Evolutionary conservation across 2,888 invertebrate genomes (phyloP).

Genomic region (Deroplatys truncata): DNA sequence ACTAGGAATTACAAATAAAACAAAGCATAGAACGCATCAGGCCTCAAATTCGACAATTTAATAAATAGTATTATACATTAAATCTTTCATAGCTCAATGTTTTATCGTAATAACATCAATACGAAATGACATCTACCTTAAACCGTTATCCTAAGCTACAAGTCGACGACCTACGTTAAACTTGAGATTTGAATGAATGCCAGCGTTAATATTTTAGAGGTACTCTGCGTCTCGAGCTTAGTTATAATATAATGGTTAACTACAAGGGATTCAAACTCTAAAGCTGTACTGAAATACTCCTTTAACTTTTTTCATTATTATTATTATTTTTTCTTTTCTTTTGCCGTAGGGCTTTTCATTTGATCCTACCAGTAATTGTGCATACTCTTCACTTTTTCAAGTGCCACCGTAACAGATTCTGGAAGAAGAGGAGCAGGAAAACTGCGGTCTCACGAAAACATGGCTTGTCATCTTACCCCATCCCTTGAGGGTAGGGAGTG

Average conservation of each 20-base stretch:
- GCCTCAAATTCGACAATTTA: no score
- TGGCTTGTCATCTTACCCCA: not conserved
- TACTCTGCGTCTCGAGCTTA: not conserved
- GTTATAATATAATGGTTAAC: not conserved
- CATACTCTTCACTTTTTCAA: not conserved
- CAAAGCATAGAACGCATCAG: no score
- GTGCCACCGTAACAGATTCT: not conserved
- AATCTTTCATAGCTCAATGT: no score
- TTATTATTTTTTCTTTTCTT: not conserved
- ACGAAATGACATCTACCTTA: not conserved
- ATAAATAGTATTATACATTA: no score
- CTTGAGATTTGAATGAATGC: not conserved
- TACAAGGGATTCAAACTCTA: not conserved
- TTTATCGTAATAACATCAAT: no score
- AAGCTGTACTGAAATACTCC: not conserved
- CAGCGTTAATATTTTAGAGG: not conserved
- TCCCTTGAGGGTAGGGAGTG: not conserved
- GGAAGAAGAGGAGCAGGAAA: not conserved
- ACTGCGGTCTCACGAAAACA: not conserved
- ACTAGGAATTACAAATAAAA: no score
- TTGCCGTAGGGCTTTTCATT: not conserved
- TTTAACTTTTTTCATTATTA: not conserved
- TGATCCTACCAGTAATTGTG: not conserved
- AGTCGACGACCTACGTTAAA: not conserved
- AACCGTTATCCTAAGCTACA: not conserved